Conservation (phyloP, 2,113 vertebrate species). For the Ctenodactylus gundi region DNA sequence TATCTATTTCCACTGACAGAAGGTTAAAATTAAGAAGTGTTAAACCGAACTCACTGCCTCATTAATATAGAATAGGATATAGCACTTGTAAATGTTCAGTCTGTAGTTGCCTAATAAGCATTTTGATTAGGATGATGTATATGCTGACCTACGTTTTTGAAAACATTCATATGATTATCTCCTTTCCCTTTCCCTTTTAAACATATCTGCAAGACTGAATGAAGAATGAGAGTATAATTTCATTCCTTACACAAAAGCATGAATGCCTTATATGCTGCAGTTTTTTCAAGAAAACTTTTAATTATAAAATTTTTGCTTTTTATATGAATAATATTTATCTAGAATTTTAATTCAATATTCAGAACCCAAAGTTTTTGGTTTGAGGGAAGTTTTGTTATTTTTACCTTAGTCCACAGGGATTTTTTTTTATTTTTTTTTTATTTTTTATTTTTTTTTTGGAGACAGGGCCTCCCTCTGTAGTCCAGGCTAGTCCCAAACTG, state of each 20-base stretch:
- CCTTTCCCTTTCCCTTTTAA: neutral
- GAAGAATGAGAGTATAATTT: neutral
- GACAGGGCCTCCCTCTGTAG: too few species aligned
- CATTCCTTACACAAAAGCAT: neutral
- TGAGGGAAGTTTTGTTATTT: neutral
- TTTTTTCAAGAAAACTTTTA: slow-evolving; percentile 29
- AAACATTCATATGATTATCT: slow-evolving; percentile 34
- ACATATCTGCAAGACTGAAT: neutral
- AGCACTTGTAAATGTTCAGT: neutral
- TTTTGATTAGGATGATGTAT: neutral
- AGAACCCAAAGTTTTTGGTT: neutral
- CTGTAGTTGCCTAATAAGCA: neutral
- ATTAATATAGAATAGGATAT: neutral
- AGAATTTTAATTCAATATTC: slow-evolving; percentile 33
- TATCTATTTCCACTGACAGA: neutral
- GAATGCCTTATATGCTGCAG: neutral
- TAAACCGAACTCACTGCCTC: neutral
- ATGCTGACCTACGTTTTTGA: neutral
- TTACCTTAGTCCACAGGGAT: neutral
- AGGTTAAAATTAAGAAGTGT: neutral
- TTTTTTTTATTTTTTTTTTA: too few species aligned
- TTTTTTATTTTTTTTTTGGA: too few species aligned
- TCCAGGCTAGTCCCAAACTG: too few species aligned
- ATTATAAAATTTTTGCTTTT: neutral
- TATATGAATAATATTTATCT: neutral